Conservation (phyloP, 2,797 vertebrate genomes). For the Prunella strophiata region DNA sequence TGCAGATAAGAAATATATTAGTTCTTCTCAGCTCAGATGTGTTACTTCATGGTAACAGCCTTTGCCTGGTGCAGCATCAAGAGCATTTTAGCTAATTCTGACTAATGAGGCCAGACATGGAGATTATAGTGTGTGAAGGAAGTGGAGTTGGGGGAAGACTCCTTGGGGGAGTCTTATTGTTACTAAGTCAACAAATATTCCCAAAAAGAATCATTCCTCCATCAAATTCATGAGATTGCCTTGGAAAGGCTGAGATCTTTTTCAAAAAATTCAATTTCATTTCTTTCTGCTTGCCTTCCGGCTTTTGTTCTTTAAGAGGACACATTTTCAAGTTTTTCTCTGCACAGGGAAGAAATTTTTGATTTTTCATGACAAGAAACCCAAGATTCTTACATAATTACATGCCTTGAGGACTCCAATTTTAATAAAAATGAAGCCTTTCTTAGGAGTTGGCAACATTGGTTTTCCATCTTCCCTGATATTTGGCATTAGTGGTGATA, state of each 20-base stretch:
- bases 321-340: slow-evolving; percentile 1
- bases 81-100: background rate
- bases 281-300: background rate
- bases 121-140: background rate
- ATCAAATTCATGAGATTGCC: background rate
- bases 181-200: background rate
- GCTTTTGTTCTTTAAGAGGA: slow-evolving; percentile 8
- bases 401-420: slow-evolving; percentile 9
- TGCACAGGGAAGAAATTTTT: background rate
- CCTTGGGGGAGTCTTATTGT: background rate
- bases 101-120: background rate
- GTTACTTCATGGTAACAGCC: background rate
- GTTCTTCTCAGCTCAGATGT: background rate
- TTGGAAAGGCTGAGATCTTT: background rate
- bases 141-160: background rate
- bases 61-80: background rate
- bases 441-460: background rate
- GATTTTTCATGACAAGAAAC: background rate
- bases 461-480: background rate
- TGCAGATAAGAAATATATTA: background rate
- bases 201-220: background rate
- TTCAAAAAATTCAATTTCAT: background rate
- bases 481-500: background rate
- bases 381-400: slow-evolving; percentile 7
- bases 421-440: slow-evolving; percentile 26